Percentiles rank a stretch among this genome's conserved stretches.
phyloP scores from a whole-genome alignment of 2,797 vertebrate species.

The Erpetoichthys calabaricus region DNA sequence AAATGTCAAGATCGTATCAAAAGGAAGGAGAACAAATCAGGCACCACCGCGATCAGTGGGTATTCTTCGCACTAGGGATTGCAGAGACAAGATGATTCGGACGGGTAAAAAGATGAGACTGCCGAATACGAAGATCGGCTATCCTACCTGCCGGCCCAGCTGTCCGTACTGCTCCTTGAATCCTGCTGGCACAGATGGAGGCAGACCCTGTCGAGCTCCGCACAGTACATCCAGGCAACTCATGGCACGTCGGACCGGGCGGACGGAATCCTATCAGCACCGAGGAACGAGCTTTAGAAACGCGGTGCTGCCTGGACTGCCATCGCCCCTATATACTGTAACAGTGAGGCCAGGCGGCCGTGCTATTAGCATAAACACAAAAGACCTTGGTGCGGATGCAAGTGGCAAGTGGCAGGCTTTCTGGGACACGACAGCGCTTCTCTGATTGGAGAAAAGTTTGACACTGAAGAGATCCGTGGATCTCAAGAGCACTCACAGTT shows the following conservation, averaged over 20 bases:
- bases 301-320: slow-evolving; percentile 2
- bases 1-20: too few species aligned
- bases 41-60: too few species aligned
- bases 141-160: too few species aligned
- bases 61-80: too few species aligned
- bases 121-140: too few species aligned
- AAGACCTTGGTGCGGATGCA: slow-evolving; percentile 16
- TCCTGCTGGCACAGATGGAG: slow-evolving; percentile 53
- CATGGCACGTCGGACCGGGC: slow-evolving; percentile 55
- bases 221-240: slow-evolving; percentile 90
- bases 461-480: slow-evolving; percentile 5
- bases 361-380: slow-evolving; percentile 14
- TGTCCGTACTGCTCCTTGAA: too few species aligned
- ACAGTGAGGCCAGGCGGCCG: slow-evolving; percentile 9
- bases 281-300: neutral
- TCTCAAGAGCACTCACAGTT: too few species aligned
- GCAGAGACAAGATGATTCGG: too few species aligned
- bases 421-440: neutral
- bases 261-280: too few species aligned
- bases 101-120: too few species aligned
- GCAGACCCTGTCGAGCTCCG: slow-evolving; percentile 63
- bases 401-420: slow-evolving; percentile 24
- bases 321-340: neutral
- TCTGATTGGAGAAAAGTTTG: slow-evolving; percentile 37
- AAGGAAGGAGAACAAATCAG: too few species aligned